A percentile compares a stretch with the other conserved stretches of the same genome.
Evolutionary conservation across 2,797 vertebrate species (phyloP).

Genomic region (Cyprinodon diabolis): DNA sequence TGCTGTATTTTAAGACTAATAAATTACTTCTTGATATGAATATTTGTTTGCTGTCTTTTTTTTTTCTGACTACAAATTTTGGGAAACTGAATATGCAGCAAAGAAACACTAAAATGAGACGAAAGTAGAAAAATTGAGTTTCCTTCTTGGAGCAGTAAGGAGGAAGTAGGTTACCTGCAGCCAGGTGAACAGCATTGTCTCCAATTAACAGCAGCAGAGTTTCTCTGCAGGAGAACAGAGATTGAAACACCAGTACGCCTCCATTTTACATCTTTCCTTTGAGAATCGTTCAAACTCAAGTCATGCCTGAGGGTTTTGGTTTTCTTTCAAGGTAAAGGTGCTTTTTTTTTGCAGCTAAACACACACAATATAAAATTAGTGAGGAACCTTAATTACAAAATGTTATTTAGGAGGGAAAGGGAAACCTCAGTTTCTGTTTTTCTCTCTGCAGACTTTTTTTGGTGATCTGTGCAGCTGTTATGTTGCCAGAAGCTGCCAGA

Average conservation of each 20-base stretch:
- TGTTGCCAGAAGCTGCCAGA: slow-evolving; percentile 37
- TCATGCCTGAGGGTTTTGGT: slow-evolving; percentile 36
- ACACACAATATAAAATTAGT: neutral
- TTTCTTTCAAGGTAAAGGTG: slow-evolving; percentile 54
- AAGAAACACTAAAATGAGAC: neutral
- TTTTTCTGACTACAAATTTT: neutral
- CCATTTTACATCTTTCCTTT: neutral
- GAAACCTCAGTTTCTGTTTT: neutral
- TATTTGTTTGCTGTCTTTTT: neutral
- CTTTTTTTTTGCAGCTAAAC: neutral
- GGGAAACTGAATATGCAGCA: neutral
- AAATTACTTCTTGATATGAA: slow-evolving; percentile 18
- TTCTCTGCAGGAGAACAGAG: neutral
- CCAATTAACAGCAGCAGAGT: slow-evolving; percentile 60
- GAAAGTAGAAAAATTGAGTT: no score
- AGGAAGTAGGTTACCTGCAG: slow-evolving; percentile 20
- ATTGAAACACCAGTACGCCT: neutral
- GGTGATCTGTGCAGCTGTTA: slow-evolving; percentile 43
- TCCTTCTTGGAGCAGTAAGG: neutral
- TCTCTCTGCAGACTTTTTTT: slow-evolving; percentile 44
- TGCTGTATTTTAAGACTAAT: slow-evolving; percentile 48
- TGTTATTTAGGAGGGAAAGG: neutral
- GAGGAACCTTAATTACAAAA: neutral
- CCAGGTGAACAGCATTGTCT: slow-evolving; percentile 66
- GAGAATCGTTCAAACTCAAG: slow-evolving; percentile 5